Conservation (phyloP, 2,888 invertebrate genomes). For the Autographa pulchrina region DNA sequence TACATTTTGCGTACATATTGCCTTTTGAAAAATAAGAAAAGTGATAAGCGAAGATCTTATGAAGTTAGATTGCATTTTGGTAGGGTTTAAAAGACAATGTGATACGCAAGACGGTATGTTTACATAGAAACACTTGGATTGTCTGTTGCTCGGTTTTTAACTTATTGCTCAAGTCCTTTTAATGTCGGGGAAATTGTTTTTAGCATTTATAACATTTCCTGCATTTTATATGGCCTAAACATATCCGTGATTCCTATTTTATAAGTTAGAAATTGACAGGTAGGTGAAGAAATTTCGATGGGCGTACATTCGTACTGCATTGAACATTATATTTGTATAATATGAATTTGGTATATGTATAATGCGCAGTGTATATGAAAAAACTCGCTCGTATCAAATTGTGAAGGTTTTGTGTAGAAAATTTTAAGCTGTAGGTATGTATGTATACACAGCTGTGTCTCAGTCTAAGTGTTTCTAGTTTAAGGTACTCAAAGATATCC, state of each 20-base stretch:
- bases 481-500: conserved; percentile 34
- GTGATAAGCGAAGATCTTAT: not conserved
- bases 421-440: not conserved
- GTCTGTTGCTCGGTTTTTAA: conserved; percentile 32
- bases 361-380: conserved; percentile 2
- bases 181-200: conserved; percentile 30
- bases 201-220: conserved; percentile 23
- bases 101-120: conserved; percentile 22
- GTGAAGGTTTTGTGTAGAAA: not conserved
- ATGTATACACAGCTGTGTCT: conserved; percentile 1
- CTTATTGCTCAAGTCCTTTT: conserved; percentile 53
- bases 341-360: not conserved
- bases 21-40: conserved; percentile 13
- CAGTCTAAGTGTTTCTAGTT: conserved; percentile 51
- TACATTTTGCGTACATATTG: conserved; percentile 27
- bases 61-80: not conserved
- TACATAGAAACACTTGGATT: conserved; percentile 48
- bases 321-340: conserved; percentile 8
- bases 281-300: conserved; percentile 8
- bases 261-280: conserved; percentile 21
- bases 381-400: not conserved
- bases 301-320: not conserved
- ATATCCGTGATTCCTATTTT: conserved; percentile 31
- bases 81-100: conserved; percentile 19
- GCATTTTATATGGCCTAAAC: conserved; percentile 53